phyloP scores from a whole-genome alignment of 2,888 invertebrate genomes.

The Leptinotarsa tumamoca region DNA sequence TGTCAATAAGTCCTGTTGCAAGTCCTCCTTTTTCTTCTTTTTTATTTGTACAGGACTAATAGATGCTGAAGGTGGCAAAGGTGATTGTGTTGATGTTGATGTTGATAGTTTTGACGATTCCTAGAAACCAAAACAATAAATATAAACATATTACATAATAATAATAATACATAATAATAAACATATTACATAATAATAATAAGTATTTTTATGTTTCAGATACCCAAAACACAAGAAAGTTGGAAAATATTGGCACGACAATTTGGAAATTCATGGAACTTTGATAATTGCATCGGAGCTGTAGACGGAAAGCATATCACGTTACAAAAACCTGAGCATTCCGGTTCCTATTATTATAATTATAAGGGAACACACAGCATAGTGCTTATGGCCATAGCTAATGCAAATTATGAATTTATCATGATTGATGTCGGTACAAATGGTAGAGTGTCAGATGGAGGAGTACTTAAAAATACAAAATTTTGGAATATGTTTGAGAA shows the following conservation, averaged over 20 bases:
- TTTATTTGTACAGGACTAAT: not conserved
- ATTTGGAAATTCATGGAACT: not conserved
- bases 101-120: not conserved
- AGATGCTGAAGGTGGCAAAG: slow-evolving; percentile 14
- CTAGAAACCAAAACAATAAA: slow-evolving; percentile 7
- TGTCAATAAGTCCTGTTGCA: not conserved
- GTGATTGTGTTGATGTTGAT: not conserved
- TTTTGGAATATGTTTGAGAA: not conserved
- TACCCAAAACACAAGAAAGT: not conserved
- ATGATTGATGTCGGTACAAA: not conserved
- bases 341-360: not conserved
- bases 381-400: too few relatives aligned
- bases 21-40: too few relatives aligned
- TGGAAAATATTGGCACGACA: not conserved
- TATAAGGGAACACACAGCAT: too few relatives aligned
- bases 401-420: too few relatives aligned
- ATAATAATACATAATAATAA: too few relatives aligned
- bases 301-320: slow-evolving; percentile 6
- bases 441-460: slow-evolving; percentile 1
- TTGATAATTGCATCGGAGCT: not conserved
- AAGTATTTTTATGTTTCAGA: not conserved
- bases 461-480: not conserved
- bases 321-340: not conserved
- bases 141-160: not conserved
- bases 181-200: not conserved